Conservation (phyloP, 2,888 invertebrate species). For the Yponomeuta evonymella region DNA sequence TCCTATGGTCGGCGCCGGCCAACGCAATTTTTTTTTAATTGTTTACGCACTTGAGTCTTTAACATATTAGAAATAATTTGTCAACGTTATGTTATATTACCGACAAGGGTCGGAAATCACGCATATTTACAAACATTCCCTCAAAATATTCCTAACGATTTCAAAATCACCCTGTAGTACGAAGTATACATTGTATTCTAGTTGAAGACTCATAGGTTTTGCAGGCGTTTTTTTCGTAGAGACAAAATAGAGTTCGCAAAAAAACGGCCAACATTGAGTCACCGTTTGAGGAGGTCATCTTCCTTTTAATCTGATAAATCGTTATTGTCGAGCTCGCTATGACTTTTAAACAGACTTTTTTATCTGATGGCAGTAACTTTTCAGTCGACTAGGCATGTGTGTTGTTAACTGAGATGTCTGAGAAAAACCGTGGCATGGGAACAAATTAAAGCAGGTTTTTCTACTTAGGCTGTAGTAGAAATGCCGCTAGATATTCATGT, state of each 20-base stretch:
- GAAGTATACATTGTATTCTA: not conserved
- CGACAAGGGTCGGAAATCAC: too few species aligned
- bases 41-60: too few species aligned
- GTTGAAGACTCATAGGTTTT: not conserved
- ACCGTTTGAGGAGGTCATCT: not conserved
- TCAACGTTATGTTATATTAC: too few species aligned
- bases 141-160: too few species aligned
- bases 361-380: not conserved
- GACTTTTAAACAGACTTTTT: not conserved
- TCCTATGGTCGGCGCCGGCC: too few species aligned
- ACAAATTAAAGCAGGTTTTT: not conserved
- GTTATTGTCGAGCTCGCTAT: not conserved
- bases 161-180: not conserved
- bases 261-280: not conserved
- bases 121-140: too few species aligned
- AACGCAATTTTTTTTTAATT: too few species aligned
- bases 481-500: too few species aligned
- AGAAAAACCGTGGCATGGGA: not conserved
- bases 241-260: not conserved
- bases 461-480: not conserved
- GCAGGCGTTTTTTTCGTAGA: not conserved
- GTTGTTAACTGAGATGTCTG: not conserved
- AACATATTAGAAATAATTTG: too few species aligned
- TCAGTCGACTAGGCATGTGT: not conserved
- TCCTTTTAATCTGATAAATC: not conserved